Base-by-base conservation (phyloP, 2,797 vertebrate genomes). In the Crax fasciolata region DNA sequence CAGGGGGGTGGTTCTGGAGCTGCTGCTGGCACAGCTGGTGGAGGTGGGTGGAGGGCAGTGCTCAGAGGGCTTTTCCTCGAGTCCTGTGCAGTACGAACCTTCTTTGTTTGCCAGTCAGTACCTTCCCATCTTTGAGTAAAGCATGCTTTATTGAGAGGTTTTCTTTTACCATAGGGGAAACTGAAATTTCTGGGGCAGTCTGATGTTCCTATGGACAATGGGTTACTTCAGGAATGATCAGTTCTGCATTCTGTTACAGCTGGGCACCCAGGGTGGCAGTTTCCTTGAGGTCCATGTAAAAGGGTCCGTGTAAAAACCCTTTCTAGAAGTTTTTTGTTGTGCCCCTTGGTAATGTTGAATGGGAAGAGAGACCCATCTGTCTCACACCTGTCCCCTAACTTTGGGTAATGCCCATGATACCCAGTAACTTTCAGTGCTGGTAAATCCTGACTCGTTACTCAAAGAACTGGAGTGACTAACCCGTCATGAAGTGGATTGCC, bases 21-120 rank as follows among this genome's bases (percentile, higher is more conserved):
- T 82, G 15, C 43, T 67, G 72, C 66, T 62, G 72, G 38, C 19
- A 8, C 16, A 10, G 43, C 52, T n/a, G 5, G 27, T 5, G 1
- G 1, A 6, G 25, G 11, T 12, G 55, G 28, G 25, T 9, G 27
- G 79, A n/a, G 20, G 46, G 48, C 30, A 1, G 5, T 10, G 85
- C 30, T 28, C 6, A 43, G 15, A 17, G 9, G 11, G 5, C 15
- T 77, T 46, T 30, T 35, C 5, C 54, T 35, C 19, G 17, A 23
- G 6, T 11, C 11, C 11, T 1, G n/a, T 9, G 25, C n/a, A 28
- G 5, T 1, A 8, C 2, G 28, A 27, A 17, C 39, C 3, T 43
- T 6, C 4, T 65, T 30, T 27, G 6, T n/a, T 59, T 66, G 44
- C 38, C 32, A 10, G 55, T 73, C 3, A 5, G 24, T 41, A 19